phyloP scores from a whole-genome alignment of 2,113 vertebrate genomes.

The Vombatus ursinus region DNA sequence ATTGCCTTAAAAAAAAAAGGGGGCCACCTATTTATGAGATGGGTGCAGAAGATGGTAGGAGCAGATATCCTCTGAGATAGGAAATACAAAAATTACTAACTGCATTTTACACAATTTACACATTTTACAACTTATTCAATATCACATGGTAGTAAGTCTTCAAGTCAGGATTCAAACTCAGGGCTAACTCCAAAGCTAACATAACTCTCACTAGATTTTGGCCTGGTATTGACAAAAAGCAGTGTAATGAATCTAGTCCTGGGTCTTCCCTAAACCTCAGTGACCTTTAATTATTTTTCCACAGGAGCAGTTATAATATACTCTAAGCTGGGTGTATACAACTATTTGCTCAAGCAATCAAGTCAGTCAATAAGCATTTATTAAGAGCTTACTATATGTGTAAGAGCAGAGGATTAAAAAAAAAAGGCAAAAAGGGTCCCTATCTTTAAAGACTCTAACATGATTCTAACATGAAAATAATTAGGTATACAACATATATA shows the following conservation, averaged over 20 bases:
- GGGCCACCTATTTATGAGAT: background rate
- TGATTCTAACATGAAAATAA: background rate
- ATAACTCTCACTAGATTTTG: background rate
- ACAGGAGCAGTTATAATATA: background rate
- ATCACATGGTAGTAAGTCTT: background rate
- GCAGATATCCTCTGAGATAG: background rate
- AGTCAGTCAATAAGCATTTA: background rate
- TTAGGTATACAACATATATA: background rate
- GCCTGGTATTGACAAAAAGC: background rate
- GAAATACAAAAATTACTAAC: background rate
- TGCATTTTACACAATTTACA: background rate
- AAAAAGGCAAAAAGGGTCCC: background rate
- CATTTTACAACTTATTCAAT: background rate
- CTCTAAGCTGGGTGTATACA: background rate
- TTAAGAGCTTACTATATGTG: background rate
- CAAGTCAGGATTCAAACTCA: background rate
- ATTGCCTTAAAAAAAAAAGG: too few species aligned
- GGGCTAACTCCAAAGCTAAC: background rate
- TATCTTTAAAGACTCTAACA: background rate
- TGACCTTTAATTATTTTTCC: background rate
- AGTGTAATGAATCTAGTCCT: background rate
- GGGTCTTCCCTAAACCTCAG: background rate
- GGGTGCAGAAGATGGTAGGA: background rate
- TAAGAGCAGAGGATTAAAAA: too few species aligned
- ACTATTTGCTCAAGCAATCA: background rate